phyloP scores from a whole-genome alignment of 2,113 vertebrate species.

The Zeus faber region DNA sequence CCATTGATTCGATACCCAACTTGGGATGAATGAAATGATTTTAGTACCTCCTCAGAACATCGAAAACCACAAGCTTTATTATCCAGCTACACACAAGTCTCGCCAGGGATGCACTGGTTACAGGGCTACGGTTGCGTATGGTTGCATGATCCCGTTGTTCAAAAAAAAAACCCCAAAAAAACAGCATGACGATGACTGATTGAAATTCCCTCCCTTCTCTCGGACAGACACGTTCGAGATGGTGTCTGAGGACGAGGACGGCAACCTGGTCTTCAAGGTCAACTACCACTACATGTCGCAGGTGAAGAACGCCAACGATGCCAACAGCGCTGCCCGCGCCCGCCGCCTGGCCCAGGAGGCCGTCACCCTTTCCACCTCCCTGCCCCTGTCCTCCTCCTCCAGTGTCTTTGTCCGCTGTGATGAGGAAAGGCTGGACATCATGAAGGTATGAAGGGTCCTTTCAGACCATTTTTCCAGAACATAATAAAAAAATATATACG shows the following conservation, averaged over 20 bases:
- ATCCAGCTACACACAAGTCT: no score
- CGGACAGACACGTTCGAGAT: constrained; percentile 95
- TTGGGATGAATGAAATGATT: no score
- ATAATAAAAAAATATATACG: no score
- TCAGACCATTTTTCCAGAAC: no score
- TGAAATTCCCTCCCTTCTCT: background rate
- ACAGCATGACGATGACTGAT: background rate
- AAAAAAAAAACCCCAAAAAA: no score
- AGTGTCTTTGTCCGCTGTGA: constrained; percentile 97
- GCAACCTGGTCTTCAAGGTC: constrained; percentile 96
- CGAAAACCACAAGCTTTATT: no score
- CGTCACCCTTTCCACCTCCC: constrained; percentile 94
- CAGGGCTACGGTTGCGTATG: background rate
- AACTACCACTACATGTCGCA: constrained; percentile 99
- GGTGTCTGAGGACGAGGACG: constrained; percentile 96
- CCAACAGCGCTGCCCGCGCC: constrained; percentile 92
- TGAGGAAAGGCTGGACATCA: constrained; percentile 95
- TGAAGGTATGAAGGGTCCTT: constrained; percentile 99
- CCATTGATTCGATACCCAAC: background rate
- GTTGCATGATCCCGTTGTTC: background rate
- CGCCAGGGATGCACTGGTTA: no score
- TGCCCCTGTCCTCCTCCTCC: constrained; percentile 94
- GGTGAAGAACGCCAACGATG: constrained; percentile 96
- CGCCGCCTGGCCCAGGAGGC: constrained; percentile 96
- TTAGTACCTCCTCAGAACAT: no score